phyloP scores from a whole-genome alignment of 53 echinoderm and acorn worm species.

The Echinarachnius parma region DNA sequence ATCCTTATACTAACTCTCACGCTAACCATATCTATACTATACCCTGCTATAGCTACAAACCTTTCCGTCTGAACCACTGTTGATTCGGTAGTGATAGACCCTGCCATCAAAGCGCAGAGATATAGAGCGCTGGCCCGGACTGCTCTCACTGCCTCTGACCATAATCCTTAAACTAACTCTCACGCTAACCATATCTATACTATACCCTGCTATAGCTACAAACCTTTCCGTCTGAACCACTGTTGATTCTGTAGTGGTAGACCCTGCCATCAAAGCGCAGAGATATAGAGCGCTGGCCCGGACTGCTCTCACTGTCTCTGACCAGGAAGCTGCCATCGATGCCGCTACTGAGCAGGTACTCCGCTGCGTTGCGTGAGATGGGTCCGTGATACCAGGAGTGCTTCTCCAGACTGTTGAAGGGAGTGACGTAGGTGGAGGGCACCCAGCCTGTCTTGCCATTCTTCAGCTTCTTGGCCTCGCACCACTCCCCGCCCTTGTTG shows the following conservation, averaged over 20 bases:
- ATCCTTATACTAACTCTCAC: too few species aligned
- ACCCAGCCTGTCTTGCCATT: constrained; percentile 92
- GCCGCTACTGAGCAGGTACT: constrained; percentile 96
- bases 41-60: constrained; percentile 56
- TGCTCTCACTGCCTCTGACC: constrained; percentile 95
- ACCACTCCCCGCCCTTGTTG: constrained; percentile 94
- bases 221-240: constrained; percentile 84
- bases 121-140: constrained; percentile 93
- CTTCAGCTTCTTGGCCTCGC: constrained; percentile 77
- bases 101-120: constrained; percentile 90
- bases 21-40: too few species aligned
- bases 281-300: constrained; percentile 94
- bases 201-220: too few species aligned
- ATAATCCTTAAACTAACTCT: too few species aligned
- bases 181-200: too few species aligned
- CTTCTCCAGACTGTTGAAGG: constrained; percentile 90
- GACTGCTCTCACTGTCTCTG: constrained; percentile 94
- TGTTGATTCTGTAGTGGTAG: constrained; percentile 94
- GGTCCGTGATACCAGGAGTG: constrained; percentile 98
- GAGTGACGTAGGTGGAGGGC: constrained; percentile 87
- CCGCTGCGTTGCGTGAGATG: constrained; percentile 91
- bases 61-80: constrained; percentile 81
- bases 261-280: constrained; percentile 91
- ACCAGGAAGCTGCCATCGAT: constrained; percentile 99
- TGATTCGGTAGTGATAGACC: constrained; percentile 96